Evolutionary conservation across 2,888 invertebrate genomes (phyloP).

Genomic region (Odontocerum albicorne): DNA sequence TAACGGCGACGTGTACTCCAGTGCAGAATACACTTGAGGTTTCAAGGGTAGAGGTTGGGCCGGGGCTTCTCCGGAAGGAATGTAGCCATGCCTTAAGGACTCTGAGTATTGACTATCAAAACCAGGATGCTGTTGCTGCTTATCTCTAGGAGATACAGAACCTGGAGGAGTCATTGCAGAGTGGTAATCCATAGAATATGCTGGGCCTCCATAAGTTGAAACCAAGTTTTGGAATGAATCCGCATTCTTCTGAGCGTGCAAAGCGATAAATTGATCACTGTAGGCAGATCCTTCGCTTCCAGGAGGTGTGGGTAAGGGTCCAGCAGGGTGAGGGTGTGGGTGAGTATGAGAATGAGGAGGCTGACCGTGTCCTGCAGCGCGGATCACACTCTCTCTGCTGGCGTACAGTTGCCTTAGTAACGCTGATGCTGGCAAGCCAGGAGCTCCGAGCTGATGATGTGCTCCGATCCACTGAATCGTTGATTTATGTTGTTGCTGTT

Average conservation of each 20-base stretch:
- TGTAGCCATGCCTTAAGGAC: constrained; percentile 58
- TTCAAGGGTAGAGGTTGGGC: constrained; percentile 77
- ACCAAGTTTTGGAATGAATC: constrained; percentile 63
- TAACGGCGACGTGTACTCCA: constrained; percentile 66
- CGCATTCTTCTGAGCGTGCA: constrained; percentile 57
- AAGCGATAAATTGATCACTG: constrained; percentile 62
- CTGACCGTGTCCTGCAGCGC: constrained; percentile 70
- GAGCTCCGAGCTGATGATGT: constrained; percentile 61
- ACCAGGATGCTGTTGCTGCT: constrained; percentile 63
- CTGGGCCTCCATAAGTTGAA: constrained; percentile 61
- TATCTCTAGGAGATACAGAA: constrained; percentile 94
- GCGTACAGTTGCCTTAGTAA: constrained; percentile 88
- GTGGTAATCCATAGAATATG: constrained; percentile 78
- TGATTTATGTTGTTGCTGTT: constrained; percentile 73
- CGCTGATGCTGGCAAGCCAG: constrained; percentile 74
- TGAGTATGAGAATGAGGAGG: constrained; percentile 40
- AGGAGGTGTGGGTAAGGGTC: constrained; percentile 86
- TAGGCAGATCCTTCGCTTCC: constrained; percentile 81
- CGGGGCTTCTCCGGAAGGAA: constrained; percentile 50
- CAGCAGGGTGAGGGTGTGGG: constrained; percentile 54
- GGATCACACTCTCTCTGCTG: constrained; percentile 92
- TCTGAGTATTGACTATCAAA: constrained; percentile 66
- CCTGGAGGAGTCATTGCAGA: constrained; percentile 96
- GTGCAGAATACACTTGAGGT: constrained; percentile 85
- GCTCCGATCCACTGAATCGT: constrained; percentile 95